Evolutionary conservation across 2,113 vertebrate genomes (phyloP).

Genomic region (Dissostichus mawsoni): DNA sequence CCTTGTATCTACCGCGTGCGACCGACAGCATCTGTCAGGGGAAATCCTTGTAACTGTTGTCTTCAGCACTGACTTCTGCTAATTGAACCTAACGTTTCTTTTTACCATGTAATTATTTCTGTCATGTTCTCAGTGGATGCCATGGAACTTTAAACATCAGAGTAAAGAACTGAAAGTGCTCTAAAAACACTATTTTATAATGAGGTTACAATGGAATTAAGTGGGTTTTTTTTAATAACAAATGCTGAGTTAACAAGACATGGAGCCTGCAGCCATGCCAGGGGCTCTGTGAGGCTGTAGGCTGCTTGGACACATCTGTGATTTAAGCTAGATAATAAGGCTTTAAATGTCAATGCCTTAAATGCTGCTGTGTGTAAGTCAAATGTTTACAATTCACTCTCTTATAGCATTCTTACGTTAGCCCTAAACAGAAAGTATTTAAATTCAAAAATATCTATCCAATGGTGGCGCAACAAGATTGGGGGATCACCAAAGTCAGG

Average conservation of each 20-base stretch:
- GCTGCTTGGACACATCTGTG: neutral
- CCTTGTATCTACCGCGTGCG: neutral
- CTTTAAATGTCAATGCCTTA: neutral
- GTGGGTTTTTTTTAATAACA: neutral
- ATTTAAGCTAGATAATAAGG: neutral
- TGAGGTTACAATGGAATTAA: neutral
- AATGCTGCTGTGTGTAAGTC: neutral
- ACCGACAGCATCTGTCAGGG: conserved; percentile 11
- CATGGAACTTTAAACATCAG: neutral
- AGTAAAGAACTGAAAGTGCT: conserved; percentile 3
- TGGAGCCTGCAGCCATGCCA: neutral
- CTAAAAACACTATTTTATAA: neutral
- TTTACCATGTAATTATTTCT: conserved; percentile 10
- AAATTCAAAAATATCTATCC: too few species aligned
- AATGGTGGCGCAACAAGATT: neutral
- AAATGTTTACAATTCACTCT: neutral
- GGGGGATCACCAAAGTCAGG: neutral
- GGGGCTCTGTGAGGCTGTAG: neutral
- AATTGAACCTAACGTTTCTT: conserved; percentile 6
- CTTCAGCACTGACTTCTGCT: neutral
- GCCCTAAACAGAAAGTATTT: neutral
- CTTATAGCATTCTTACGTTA: neutral
- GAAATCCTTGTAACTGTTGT: neutral
- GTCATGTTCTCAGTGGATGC: neutral
- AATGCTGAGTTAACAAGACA: neutral